Evolutionary conservation across 2,797 vertebrate genomes (phyloP).

Genomic region (Scomberomorus guttatus): DNA sequence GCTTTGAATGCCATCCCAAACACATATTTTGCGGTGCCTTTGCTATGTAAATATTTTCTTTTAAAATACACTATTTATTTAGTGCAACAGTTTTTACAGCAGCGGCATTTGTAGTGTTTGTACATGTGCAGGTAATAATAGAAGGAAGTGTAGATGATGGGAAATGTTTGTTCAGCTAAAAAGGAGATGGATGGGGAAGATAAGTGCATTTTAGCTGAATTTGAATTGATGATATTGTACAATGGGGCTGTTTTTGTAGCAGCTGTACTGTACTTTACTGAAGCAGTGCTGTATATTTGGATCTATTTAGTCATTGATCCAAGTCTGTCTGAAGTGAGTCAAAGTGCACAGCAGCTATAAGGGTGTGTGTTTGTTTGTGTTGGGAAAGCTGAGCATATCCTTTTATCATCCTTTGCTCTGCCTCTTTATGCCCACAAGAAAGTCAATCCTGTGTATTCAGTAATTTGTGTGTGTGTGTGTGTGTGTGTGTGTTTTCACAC

Average conservation of each 20-base stretch:
- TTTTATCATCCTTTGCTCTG: constrained; percentile 9
- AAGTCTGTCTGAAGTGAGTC: constrained; percentile 22
- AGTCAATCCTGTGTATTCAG: constrained; percentile 10
- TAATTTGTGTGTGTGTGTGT: constrained; percentile 4
- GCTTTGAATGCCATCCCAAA: constrained; percentile 16
- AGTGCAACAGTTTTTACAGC: not conserved
- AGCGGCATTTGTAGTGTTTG: not conserved
- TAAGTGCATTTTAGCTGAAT: not conserved
- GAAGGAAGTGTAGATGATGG: not conserved
- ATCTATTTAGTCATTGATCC: constrained; percentile 19
- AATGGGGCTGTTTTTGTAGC: not conserved
- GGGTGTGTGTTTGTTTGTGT: constrained; percentile 38
- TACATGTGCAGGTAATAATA: not conserved
- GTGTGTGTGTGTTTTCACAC: constrained; percentile 8
- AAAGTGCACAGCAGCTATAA: constrained; percentile 1
- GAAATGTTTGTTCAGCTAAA: not conserved
- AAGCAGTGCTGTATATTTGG: constrained; percentile 8
- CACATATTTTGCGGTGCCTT: not conserved
- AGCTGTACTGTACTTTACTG: not conserved
- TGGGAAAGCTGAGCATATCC: constrained; percentile 16
- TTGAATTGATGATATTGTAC: not conserved
- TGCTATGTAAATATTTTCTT: not conserved
- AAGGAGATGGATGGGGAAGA: not conserved
- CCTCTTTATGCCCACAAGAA: not conserved
- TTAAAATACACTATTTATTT: not conserved